phyloP scores from a whole-genome alignment of 2,888 invertebrate genomes.

The Plebejus argus region DNA sequence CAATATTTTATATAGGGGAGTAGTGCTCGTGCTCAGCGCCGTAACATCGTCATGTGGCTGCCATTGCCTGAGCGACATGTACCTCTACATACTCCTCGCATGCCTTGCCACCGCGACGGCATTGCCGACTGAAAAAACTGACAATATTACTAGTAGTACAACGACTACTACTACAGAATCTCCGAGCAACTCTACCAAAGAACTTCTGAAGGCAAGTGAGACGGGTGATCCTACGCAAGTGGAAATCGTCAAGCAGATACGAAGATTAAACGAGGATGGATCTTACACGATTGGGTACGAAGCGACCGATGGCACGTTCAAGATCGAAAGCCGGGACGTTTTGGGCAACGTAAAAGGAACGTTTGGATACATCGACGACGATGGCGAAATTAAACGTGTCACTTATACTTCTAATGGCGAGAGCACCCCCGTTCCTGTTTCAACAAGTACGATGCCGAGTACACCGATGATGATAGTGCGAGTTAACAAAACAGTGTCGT shows the following conservation, averaged over 20 bases:
- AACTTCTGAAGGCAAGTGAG: conserved; percentile 82
- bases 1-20: conserved; percentile 77
- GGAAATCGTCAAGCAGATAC: conserved; percentile 90
- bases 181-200: conserved; percentile 66
- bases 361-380: conserved; percentile 89
- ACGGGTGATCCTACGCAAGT: conserved; percentile 85
- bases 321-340: conserved; percentile 90
- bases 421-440: conserved; percentile 66
- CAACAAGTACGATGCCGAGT: conserved; percentile 60
- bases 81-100: conserved; percentile 63
- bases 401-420: conserved; percentile 84
- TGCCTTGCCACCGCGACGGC: conserved; percentile 55
- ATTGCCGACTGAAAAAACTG: conserved; percentile 45
- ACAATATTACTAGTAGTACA: conserved; percentile 32
- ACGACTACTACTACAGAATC: conserved; percentile 47
- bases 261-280: conserved; percentile 90
- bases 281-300: conserved; percentile 93
- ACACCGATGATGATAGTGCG: conserved; percentile 73
- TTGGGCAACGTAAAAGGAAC: conserved; percentile 91
- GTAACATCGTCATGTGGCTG: conserved; percentile 73
- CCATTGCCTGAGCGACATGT: conserved; percentile 68
- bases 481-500: conserved; percentile 70
- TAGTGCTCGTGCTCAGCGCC: conserved; percentile 62
- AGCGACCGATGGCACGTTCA: conserved; percentile 92
- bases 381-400: conserved; percentile 89